phyloP scores from a whole-genome alignment of 2,888 invertebrate species.

The Eupithecia vulgata region DNA sequence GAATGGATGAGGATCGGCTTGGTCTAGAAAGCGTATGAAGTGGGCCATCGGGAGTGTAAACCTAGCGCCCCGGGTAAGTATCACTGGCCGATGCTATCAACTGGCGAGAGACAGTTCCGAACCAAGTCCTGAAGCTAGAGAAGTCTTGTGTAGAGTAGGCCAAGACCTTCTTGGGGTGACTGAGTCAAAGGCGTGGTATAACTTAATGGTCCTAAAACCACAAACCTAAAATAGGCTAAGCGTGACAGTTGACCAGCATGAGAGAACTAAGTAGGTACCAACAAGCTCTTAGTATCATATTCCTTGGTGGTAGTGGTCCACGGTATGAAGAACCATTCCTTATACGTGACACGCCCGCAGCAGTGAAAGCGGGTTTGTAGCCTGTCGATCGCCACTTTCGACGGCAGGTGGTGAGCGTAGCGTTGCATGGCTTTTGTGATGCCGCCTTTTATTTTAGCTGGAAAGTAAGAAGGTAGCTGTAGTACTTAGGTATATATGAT shows the following conservation, averaged over 20 bases:
- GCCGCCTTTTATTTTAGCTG: conserved; percentile 82
- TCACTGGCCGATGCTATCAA: no score
- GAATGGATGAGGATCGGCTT: no score
- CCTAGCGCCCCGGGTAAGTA: no score
- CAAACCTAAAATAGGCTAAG: neutral
- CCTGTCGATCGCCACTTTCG: conserved; percentile 83
- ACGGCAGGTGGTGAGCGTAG: conserved; percentile 80
- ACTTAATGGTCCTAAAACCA: no score
- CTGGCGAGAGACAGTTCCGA: no score
- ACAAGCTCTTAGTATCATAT: conserved; percentile 54
- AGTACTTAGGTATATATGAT: neutral
- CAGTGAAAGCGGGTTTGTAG: conserved; percentile 86
- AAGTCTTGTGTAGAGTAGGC: neutral
- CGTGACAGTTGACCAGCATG: neutral
- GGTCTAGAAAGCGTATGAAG: no score
- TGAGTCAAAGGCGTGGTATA: neutral
- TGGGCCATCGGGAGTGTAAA: neutral
- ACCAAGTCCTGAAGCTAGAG: neutral
- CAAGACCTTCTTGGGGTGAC: neutral
- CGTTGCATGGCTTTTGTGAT: conserved; percentile 84
- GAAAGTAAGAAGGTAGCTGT: neutral
- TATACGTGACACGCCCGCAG: conserved; percentile 84
- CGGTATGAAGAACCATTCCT: conserved; percentile 86
- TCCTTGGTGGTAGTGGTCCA: conserved; percentile 77
- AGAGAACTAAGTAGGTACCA: conserved; percentile 45